A percentile compares a stretch with the other conserved stretches of the same genome.
phyloP scores from a whole-genome alignment of 2,888 invertebrate genomes.

The Furcula furcula region DNA sequence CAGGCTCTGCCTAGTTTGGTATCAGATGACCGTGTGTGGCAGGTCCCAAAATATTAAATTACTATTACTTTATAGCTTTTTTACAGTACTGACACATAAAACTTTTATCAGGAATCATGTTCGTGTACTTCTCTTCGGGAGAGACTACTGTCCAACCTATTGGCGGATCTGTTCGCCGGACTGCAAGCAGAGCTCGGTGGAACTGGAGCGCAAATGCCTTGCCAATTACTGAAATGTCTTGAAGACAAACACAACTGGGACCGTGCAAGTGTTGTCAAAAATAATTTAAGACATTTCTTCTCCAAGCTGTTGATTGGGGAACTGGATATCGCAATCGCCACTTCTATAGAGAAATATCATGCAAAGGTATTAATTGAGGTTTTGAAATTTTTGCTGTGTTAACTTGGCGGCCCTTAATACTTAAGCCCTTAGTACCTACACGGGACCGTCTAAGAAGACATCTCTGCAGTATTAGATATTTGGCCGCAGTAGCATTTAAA shows the following conservation, averaged over 20 bases:
- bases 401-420: too few species aligned
- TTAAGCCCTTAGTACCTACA: too few species aligned
- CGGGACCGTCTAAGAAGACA: too few species aligned
- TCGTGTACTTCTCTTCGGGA: conserved; percentile 63
- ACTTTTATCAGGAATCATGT: conserved; percentile 60
- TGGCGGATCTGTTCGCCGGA: conserved; percentile 61
- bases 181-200: conserved; percentile 54
- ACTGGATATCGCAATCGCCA: conserved; percentile 68
- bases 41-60: too few species aligned
- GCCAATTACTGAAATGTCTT: conserved; percentile 65
- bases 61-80: too few species aligned
- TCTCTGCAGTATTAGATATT: too few species aligned
- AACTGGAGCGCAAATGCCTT: conserved; percentile 55
- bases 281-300: conserved; percentile 56
- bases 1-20: too few species aligned
- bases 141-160: conserved; percentile 53
- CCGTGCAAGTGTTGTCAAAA: conserved; percentile 48
- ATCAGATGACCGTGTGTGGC: too few species aligned
- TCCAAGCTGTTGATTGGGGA: conserved; percentile 57
- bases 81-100: too few species aligned
- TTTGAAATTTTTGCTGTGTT: too few species aligned
- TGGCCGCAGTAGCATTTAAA: too few species aligned
- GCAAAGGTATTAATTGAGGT: conserved; percentile 62
- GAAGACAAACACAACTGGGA: conserved; percentile 73
- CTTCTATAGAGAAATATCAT: conserved; percentile 68